These are phyloP conservation scores for Apostichopus californicus DNA, from an alignment of 35 echinoderm and acorn worm species.

Conservation along the genomic window DNA sequence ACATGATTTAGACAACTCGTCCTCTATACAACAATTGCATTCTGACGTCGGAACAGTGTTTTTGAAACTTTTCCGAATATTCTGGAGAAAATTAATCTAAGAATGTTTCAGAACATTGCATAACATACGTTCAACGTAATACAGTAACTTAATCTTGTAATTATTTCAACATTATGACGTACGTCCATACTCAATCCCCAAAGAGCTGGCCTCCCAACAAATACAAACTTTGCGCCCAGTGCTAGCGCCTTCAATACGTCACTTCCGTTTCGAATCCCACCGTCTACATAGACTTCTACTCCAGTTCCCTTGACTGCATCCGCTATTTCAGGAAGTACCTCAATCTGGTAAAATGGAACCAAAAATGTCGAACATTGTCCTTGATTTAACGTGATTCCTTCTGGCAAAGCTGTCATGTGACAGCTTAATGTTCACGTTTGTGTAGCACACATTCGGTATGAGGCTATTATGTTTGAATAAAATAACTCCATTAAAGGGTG, in stretches of 20 bases:
- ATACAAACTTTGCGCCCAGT: constrained; percentile 17
- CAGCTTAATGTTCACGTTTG: no score
- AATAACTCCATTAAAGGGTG: no score
- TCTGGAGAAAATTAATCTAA: no score
- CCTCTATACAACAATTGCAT: no score
- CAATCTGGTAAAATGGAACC: background rate
- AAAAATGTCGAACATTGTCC: no score
- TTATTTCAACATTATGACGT: background rate
- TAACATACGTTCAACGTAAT: background rate
- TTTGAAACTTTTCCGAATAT: no score
- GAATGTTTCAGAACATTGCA: background rate
- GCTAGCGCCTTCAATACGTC: constrained; percentile 18
- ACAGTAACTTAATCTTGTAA: no score
- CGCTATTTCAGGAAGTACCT: constrained; percentile 12
- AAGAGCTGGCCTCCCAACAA: constrained; percentile 6
- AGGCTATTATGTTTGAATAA: no score
- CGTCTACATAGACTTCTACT: constrained; percentile 7
- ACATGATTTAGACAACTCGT: background rate
- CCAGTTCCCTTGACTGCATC: background rate
- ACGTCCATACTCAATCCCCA: constrained; percentile 10
- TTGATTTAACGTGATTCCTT: no score
- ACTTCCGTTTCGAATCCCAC: constrained; percentile 22
- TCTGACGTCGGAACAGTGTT: no score
- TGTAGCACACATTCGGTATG: no score
- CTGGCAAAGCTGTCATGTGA: no score